Conservation (phyloP, 2,888 invertebrate species). For the Cosmorhoe ocellata region DNA sequence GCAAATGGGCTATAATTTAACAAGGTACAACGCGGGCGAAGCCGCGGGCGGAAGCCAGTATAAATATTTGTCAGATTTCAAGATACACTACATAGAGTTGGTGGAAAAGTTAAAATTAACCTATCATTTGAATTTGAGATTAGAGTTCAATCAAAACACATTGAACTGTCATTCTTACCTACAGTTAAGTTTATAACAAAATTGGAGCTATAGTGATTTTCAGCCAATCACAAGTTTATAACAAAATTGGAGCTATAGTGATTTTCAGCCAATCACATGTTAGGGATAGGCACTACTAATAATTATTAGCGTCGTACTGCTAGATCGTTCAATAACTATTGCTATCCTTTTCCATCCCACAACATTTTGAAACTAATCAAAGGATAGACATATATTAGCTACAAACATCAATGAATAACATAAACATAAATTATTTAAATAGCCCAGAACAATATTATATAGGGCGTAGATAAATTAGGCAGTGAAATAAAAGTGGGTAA, state of each 20-base stretch:
- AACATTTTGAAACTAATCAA: neutral
- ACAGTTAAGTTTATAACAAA: neutral
- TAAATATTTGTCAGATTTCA: too few relatives aligned
- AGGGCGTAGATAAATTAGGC: too few relatives aligned
- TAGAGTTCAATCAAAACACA: neutral
- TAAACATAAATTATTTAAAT: too few relatives aligned
- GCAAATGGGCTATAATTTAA: too few relatives aligned
- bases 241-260: too few relatives aligned
- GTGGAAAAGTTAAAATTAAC: neutral
- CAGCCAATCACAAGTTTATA: neutral
- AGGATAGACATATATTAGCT: too few relatives aligned
- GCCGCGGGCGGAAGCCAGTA: too few relatives aligned
- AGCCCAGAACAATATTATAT: too few relatives aligned
- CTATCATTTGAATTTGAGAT: conserved; percentile 2
- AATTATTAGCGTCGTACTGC: conserved; percentile 46
- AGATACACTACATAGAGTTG: neutral
- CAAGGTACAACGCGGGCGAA: too few relatives aligned
- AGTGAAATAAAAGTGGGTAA: too few relatives aligned
- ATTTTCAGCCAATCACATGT: conserved; percentile 7
- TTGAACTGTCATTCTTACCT: neutral
- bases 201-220: neutral
- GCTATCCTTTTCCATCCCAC: neutral
- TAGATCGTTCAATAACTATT: conserved; percentile 35
- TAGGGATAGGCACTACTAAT: conserved; percentile 65
- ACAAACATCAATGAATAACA: too few relatives aligned